Base-by-base conservation (phyloP, 1,140 invertebrate genomes). In the Drosophila leontia region DNA sequence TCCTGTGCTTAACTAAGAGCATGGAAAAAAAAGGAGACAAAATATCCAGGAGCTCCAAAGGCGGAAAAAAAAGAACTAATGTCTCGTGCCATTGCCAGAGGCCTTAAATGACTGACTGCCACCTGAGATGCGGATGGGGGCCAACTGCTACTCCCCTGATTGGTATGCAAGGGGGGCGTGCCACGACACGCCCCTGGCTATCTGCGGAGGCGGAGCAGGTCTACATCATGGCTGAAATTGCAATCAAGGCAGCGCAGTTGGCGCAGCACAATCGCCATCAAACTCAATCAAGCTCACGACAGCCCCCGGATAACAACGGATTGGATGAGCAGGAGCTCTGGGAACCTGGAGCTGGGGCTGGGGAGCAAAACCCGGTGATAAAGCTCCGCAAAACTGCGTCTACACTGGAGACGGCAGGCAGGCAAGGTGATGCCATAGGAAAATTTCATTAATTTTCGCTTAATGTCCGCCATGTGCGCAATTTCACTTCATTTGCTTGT, bases 381-480 rank as follows among this genome's bases (percentile, higher is more conserved):
- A 74, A 74, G 53, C 70, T 60, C 45, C 23, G 44, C 50, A 37
- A 44, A 56, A 58, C 48, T 50, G 67, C 32, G 58, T 51, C 71
- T 55, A 39, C 41, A 59, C 53, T 60, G 48, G 53, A 17, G 62
- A 45, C 58, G 72, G 55, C 34, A 9, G 11, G 42, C 12, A 48
- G 45, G 45, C 48, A 39, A 26, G 53, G 53, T 39, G 35, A 56
- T 32, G 82, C 75, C 48, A 69, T 57, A 57, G 61, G 63, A 81
- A 86, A 85, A 85, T 85, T 85, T 85, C 82, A 85, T 85, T 85
- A 85, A 85, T 85, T 85, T 86, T 85, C 82, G 78, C 82, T 85
- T 85, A 85, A 85, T 85, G 82, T 78, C 82, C 80, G 82, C 82
- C 82, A 85, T 85, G 82, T 85, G 82, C 82, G 82, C 82, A 72